These are phyloP conservation scores for Hyperopisus bebe DNA, from an alignment of 2,113 vertebrate species.

Conservation along the genomic window DNA sequence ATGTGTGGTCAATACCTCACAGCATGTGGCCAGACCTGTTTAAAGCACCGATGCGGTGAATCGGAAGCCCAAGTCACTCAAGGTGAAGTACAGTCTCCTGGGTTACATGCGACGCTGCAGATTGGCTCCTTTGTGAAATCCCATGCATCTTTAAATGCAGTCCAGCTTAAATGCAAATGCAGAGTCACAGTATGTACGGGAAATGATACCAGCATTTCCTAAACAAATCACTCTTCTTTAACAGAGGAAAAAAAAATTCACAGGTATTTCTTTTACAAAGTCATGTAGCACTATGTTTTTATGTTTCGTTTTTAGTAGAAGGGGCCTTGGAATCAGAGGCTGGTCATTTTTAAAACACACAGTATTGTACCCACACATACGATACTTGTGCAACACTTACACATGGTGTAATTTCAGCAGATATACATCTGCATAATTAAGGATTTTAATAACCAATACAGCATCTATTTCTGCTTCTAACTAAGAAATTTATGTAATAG, in stretches of 20 bases:
- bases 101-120: background rate
- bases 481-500: background rate
- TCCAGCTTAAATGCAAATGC: background rate
- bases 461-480: background rate
- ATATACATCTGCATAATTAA: background rate
- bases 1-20: background rate
- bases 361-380: background rate
- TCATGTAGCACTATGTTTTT: background rate
- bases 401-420: background rate
- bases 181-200: background rate
- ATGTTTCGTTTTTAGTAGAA: background rate
- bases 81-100: background rate
- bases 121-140: background rate
- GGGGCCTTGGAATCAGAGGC: background rate
- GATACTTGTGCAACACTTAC: too few relatives aligned
- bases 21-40: background rate
- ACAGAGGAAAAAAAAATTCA: background rate
- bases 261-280: background rate
- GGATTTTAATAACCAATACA: background rate
- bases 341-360: background rate
- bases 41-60: background rate
- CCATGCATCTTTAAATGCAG: background rate
- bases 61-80: background rate
- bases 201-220: background rate
- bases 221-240: background rate